Percentiles rank a stretch among this genome's conserved stretches.
phyloP scores from a whole-genome alignment of 2,113 vertebrate genomes.

The Trochalopteron elliotii region DNA sequence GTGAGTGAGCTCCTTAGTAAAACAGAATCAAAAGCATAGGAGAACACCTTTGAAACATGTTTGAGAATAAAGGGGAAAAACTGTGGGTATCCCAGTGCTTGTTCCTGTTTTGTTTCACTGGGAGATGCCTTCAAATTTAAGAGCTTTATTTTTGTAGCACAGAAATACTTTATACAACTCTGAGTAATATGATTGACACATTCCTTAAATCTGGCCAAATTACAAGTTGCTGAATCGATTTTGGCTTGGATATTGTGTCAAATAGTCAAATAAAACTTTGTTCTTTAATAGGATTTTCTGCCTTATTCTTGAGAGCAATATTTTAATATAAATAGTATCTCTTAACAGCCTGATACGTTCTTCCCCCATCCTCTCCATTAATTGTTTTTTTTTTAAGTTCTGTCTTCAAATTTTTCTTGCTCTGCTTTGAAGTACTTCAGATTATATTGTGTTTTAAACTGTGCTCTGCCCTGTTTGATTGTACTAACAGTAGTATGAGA shows the following conservation, averaged over 20 bases:
- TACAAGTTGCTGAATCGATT: not conserved
- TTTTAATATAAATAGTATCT: not conserved
- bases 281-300: not conserved
- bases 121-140: not conserved
- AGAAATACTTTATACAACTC: not conserved
- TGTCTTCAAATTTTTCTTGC: not conserved
- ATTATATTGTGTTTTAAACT: not conserved
- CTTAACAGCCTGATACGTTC: not conserved
- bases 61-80: not conserved
- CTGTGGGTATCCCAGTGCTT: not conserved
- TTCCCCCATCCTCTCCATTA: fast-evolving
- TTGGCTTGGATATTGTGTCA: not conserved
- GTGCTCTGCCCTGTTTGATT: not conserved
- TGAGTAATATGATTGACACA: not conserved
- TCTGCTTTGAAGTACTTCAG: not conserved
- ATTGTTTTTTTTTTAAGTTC: not conserved
- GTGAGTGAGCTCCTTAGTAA: not conserved
- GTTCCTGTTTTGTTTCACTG: not conserved
- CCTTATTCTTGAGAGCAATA: not conserved
- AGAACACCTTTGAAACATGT: not conserved
- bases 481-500: not conserved
- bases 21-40: not conserved
- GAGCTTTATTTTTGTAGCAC: not conserved
- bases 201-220: not conserved
- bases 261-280: not conserved